phyloP scores from a whole-genome alignment of 2,113 vertebrate species.

The Lampris incognitus region DNA sequence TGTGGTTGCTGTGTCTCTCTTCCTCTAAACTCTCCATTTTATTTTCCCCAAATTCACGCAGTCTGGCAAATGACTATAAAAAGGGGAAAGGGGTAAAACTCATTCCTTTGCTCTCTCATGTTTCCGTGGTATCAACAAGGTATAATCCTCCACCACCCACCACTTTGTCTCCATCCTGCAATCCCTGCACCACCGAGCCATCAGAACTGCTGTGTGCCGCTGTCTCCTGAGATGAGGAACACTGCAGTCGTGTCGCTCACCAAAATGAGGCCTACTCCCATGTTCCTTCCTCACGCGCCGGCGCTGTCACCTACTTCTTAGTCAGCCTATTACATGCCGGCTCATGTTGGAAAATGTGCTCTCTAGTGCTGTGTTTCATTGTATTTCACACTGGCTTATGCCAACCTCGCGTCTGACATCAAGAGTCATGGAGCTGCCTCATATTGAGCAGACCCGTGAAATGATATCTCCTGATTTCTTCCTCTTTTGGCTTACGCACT shows the following conservation, averaged over 20 bases:
- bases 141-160: constrained; percentile 31
- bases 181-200: constrained; percentile 20
- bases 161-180: constrained; percentile 23
- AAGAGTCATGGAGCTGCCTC: constrained; percentile 78
- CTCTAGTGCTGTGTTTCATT: constrained; percentile 51
- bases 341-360: constrained; percentile 71
- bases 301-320: constrained; percentile 50
- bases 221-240: constrained; percentile 5
- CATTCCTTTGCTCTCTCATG: constrained; percentile 13
- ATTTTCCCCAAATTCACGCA: constrained; percentile 12
- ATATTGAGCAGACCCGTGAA: constrained; percentile 54
- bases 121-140: constrained; percentile 39
- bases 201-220: not conserved
- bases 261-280: constrained; percentile 31
- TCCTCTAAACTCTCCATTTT: constrained; percentile 20
- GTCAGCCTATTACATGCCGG: constrained; percentile 71
- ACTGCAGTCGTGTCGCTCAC: constrained; percentile 38
- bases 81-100: constrained; percentile 33
- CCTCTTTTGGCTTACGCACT: constrained; percentile 25
- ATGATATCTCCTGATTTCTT: constrained; percentile 54
- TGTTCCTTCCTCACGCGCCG: constrained; percentile 5
- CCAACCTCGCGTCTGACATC: constrained; percentile 57
- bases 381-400: constrained; percentile 75
- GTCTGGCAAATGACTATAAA: constrained; percentile 24
- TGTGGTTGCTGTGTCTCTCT: not conserved